Percentiles rank a stretch among this genome's conserved stretches.
Evolutionary conservation across 2,113 vertebrate genomes (phyloP).

Genomic region (Microtus pennsylvanicus): DNA sequence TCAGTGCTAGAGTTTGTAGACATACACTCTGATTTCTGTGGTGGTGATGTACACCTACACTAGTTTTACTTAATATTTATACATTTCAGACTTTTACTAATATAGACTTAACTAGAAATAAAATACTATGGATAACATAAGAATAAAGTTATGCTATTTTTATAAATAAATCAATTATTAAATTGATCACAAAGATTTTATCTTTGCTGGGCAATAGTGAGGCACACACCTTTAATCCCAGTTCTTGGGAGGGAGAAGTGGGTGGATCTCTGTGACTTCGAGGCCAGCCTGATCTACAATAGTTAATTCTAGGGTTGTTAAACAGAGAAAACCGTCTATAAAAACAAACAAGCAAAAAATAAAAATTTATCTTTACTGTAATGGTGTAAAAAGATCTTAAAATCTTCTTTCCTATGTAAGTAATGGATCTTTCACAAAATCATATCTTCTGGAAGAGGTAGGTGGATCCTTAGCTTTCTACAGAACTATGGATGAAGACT

Average conservation of each 20-base stretch:
- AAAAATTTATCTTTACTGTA: background rate
- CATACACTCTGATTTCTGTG: slow-evolving; percentile 2
- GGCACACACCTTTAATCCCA: too few relatives aligned
- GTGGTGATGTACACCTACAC: background rate
- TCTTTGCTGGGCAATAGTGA: background rate
- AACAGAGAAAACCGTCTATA: too few relatives aligned
- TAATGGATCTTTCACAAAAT: background rate
- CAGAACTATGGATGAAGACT: background rate
- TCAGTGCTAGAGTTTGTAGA: background rate
- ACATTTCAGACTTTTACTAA: background rate
- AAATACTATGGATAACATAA: background rate
- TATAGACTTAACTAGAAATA: background rate
- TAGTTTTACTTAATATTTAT: slow-evolving; percentile 32
- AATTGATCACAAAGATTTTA: background rate
- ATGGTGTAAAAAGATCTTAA: background rate
- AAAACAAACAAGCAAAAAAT: too few relatives aligned
- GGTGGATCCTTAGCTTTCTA: background rate
- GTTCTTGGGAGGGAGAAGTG: too few relatives aligned
- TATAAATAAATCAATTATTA: background rate
- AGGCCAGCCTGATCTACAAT: too few relatives aligned
- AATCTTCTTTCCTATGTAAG: background rate
- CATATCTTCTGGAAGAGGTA: background rate
- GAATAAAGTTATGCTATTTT: background rate
- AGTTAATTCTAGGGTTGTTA: too few relatives aligned
- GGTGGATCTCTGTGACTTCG: too few relatives aligned